Evolutionary conservation across 2,113 vertebrate genomes (phyloP), one percentile per base, ranked within the genome.

Genomic region (Bujurquina vittata): DNA sequence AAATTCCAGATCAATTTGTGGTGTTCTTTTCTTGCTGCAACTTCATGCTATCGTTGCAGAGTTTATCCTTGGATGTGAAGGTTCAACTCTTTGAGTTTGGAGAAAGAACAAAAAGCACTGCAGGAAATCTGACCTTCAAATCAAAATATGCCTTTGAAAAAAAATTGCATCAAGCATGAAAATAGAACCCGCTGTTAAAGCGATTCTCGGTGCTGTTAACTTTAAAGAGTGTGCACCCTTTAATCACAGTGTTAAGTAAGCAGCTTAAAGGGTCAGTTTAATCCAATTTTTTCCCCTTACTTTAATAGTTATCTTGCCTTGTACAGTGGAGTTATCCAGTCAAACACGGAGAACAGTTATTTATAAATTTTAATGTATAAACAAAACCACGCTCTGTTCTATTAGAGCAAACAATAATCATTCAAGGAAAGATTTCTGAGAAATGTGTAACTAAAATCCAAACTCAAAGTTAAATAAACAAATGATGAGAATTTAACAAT

Each of bases 121-220:
- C 12, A 35, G 54, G 72, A 85, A 87, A 89, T 88, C 72, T 92
- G 87, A 93, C 78, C 76, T 79, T 84, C 26, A 85, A 87, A 89
- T 80, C 17, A 80, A 88, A 85, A 77, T 87, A 52, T 22, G 2
- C 7, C 20, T 74, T 67, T 63, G 37, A 58, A 5, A 56, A 9
- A 83, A 75, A 77, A 12, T 37, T 46, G 60, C 18, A 62, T 54
- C 49, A 85, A 86, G 33, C 17, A 52, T 75, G 20, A 85, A 89
- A 87, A 84, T 57, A 75, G 57, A 84, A 80, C 63, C 79, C 73
- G 72, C 63, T 67, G 57, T 75, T 76, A 18, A 52, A 58, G 43
- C 31, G 43, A 61, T 61, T 65, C 15, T 29, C 43, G 33, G 2
- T 20, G 65, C 55, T 7, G 76, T 18, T 46, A 15, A 49, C 10